phyloP scores from a whole-genome alignment of 2,113 vertebrate genomes.

The Macquaria australasica region DNA sequence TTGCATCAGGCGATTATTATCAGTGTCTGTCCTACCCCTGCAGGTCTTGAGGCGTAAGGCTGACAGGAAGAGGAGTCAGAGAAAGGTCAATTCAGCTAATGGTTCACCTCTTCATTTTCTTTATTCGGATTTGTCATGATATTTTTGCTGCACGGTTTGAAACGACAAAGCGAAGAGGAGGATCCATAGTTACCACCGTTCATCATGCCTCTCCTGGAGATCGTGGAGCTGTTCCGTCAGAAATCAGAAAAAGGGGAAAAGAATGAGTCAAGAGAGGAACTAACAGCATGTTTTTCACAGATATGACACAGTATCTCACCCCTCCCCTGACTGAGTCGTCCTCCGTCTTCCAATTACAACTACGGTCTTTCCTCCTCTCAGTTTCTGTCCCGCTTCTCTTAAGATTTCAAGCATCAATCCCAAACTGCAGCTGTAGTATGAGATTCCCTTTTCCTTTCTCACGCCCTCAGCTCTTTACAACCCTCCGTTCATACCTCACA shows the following conservation, averaged over 20 bases:
- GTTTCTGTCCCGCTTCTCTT: conserved; percentile 39
- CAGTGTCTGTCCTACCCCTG: not conserved
- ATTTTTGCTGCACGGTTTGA: not conserved
- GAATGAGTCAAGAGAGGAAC: conserved; percentile 45
- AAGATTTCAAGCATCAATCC: conserved; percentile 29
- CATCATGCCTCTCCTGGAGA: conserved; percentile 19
- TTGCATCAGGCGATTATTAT: conserved; percentile 57
- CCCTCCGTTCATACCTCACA: conserved; percentile 37
- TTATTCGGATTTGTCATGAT: not conserved
- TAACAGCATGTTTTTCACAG: conserved; percentile 48
- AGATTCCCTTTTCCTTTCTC: conserved; percentile 67
- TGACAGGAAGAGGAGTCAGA: conserved; percentile 4
- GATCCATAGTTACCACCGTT: conserved; percentile 21
- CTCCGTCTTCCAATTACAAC: conserved; percentile 37
- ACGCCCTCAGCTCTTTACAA: conserved; percentile 30
- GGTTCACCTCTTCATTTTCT: not conserved
- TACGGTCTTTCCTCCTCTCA: conserved; percentile 12
- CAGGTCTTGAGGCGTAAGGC: conserved; percentile 1
- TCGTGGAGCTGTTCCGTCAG: conserved; percentile 45
- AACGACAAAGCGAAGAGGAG: not conserved
- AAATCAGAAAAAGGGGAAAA: conserved; percentile 40
- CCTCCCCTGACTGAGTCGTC: conserved; percentile 18
- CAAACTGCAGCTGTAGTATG: conserved; percentile 43
- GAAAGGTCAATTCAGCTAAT: conserved; percentile 26
- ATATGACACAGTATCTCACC: conserved; percentile 45